Conservation (phyloP, 2,797 vertebrate species). For the Sparus aurata region DNA sequence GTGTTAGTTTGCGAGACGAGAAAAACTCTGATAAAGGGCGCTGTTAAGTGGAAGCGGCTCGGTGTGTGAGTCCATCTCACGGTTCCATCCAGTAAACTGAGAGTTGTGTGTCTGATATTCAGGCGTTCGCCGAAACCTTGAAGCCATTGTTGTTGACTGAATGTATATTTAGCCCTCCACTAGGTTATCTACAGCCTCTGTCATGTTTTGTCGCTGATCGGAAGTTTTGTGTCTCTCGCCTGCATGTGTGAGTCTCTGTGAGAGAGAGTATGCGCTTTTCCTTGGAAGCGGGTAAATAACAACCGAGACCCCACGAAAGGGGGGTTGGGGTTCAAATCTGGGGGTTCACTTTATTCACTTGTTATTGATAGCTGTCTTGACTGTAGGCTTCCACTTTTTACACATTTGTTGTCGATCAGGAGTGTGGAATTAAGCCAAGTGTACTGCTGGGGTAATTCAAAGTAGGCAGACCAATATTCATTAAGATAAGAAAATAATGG, state of each 20-base stretch:
- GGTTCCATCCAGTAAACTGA: neutral
- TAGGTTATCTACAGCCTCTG: conserved; percentile 46
- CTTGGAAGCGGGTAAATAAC: conserved; percentile 73
- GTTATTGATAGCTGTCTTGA: conserved; percentile 61
- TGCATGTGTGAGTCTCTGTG: conserved; percentile 1
- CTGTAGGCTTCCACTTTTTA: conserved; percentile 13
- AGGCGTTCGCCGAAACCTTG: neutral
- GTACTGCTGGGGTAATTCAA: neutral
- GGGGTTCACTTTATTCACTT: conserved; percentile 72
- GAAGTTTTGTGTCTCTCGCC: conserved; percentile 60
- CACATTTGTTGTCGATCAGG: conserved; percentile 15
- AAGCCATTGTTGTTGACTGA: conserved; percentile 20
- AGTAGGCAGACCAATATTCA: neutral
- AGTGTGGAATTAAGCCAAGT: conserved; percentile 1
- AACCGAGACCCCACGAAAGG: conserved; percentile 36
- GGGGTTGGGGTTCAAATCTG: conserved; percentile 55
- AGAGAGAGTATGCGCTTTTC: conserved; percentile 28
- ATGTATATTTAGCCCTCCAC: conserved; percentile 17
- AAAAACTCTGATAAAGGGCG: conserved; percentile 8
- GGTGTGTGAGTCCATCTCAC: conserved; percentile 15
- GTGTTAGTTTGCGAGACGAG: conserved; percentile 22
- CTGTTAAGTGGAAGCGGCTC: conserved; percentile 6
- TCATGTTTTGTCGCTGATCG: conserved; percentile 67
- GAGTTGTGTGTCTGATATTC: conserved; percentile 10
- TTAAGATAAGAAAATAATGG: too few species aligned